These are phyloP conservation scores for Glandiceps talaboti DNA, from an alignment of 53 echinoderm and acorn worm genomes.

Conservation along the genomic window DNA sequence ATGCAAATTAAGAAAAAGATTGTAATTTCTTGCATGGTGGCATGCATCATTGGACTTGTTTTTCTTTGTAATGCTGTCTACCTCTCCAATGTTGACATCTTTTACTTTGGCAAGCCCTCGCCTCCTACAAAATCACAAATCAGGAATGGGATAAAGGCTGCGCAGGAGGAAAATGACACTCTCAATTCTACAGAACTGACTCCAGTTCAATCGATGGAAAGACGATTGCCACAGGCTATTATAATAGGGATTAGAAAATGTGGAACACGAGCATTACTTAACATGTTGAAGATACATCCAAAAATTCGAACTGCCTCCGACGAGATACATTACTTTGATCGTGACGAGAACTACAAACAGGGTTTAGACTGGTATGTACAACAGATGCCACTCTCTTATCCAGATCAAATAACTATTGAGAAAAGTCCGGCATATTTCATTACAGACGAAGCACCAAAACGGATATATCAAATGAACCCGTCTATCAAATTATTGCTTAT, in stretches of 20 bases:
- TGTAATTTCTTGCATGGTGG: not conserved
- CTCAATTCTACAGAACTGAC: not conserved
- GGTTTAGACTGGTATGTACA: conserved; percentile 69
- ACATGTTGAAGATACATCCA: conserved; percentile 77
- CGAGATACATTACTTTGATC: conserved; percentile 83
- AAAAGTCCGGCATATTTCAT: conserved; percentile 83
- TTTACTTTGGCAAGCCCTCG: not conserved
- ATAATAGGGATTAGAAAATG: conserved; percentile 85
- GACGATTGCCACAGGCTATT: conserved; percentile 66
- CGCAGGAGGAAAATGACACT: not conserved
- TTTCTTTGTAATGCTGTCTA: not conserved
- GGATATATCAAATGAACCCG: conserved; percentile 54
- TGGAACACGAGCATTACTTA: conserved; percentile 83
- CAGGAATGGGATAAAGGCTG: not conserved
- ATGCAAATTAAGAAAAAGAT: not conserved
- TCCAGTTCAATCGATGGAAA: conserved; percentile 16
- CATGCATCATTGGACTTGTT: not conserved
- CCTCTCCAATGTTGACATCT: not conserved
- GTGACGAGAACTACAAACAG: conserved; percentile 37
- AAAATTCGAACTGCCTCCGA: conserved; percentile 56
- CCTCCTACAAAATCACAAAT: not conserved
- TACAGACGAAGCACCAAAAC: conserved; percentile 43
- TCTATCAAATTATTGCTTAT: conserved; percentile 57
- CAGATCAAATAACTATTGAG: conserved; percentile 78
- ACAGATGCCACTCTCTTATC: conserved; percentile 66